Base-by-base conservation (phyloP, 2,113 vertebrate genomes). In the Gobio gobio region DNA sequence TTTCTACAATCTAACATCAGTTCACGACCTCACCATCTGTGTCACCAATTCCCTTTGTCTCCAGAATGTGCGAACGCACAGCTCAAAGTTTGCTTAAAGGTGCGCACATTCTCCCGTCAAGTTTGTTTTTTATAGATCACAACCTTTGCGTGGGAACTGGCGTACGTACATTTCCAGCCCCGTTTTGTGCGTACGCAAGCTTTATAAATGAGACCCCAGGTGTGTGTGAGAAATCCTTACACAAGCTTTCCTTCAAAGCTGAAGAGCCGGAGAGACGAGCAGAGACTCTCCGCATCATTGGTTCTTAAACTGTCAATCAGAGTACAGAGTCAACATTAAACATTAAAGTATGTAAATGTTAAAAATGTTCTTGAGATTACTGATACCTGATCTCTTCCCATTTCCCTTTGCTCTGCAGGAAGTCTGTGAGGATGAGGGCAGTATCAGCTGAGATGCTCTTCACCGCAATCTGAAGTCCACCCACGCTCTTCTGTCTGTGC, bases 381-480 rank as follows among this genome's bases (percentile, higher is more conserved):
- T n/a, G 56, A 24, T 79, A 58, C 66, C 82, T 58, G 49, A 79
- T 63, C 22, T 73, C 64, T 7, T 72, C 33, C 82, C 56, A 45
- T 83, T 24, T 43, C 20, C 10, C 20, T 40, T 49, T 56, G 26
- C 45, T 26, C 20, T 85, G 74, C 8, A 78, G 13, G 59, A 66
- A 56, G 24, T 86, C 64, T 54, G 45, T 45, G 12, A 82, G 26
- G 20, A 49, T n/a, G 54, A 61, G 54, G 5, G 43, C 26, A 16
- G 56, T 63, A 6, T 73, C 54, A 47, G 58, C 56, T 7, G 85
- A n/a, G 56, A 86, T 82, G 78, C 47, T 86, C 68, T 75, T 74
- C 18, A 75, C 43, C 22, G 36, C 8, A 5, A 85, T 18, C 43
- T 66, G 26, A 82, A 86, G 40, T 74, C 40, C 66, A 61, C 78